Percentiles rank a stretch among this genome's conserved stretches.
Evolutionary conservation across 2,113 vertebrate genomes (phyloP).

Genomic region (Neolamprologus sp.): DNA sequence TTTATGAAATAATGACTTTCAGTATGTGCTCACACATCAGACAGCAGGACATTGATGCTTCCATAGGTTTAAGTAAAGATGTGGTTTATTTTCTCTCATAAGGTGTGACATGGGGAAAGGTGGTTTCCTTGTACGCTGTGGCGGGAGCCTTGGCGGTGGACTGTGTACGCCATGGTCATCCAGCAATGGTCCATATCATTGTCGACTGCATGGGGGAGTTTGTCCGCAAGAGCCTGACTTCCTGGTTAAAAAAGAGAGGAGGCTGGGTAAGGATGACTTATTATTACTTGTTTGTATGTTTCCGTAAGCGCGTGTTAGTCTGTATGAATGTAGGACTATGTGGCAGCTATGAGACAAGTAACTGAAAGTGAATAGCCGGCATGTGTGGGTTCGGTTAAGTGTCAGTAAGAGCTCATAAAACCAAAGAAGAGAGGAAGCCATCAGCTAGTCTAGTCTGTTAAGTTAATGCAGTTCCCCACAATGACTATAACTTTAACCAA

Average conservation of each 20-base stretch:
- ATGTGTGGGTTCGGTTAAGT: neutral
- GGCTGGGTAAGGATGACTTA: slow-evolving; percentile 84
- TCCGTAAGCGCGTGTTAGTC: neutral
- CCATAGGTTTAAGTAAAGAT: neutral
- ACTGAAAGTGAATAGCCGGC: neutral
- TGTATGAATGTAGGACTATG: neutral
- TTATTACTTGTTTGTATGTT: neutral
- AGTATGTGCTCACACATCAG: neutral
- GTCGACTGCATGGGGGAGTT: slow-evolving; percentile 97
- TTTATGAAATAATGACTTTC: neutral
- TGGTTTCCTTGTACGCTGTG: slow-evolving; percentile 89
- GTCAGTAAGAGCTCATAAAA: neutral
- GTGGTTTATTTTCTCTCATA: neutral
- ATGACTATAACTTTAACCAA: neutral
- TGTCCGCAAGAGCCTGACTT: slow-evolving; percentile 85
- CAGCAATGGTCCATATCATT: slow-evolving; percentile 86
- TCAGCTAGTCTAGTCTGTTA: neutral
- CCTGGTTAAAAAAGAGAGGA: slow-evolving; percentile 85
- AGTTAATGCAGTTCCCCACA: neutral
- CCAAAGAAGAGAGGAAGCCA: neutral
- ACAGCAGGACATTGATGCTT: neutral
- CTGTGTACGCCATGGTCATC: slow-evolving; percentile 88
- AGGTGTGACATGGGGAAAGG: slow-evolving; percentile 97
- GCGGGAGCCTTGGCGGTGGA: slow-evolving; percentile 88
- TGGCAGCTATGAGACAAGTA: neutral